phyloP scores from a whole-genome alignment of 2,888 invertebrate species.

The Mayetiola destructor region DNA sequence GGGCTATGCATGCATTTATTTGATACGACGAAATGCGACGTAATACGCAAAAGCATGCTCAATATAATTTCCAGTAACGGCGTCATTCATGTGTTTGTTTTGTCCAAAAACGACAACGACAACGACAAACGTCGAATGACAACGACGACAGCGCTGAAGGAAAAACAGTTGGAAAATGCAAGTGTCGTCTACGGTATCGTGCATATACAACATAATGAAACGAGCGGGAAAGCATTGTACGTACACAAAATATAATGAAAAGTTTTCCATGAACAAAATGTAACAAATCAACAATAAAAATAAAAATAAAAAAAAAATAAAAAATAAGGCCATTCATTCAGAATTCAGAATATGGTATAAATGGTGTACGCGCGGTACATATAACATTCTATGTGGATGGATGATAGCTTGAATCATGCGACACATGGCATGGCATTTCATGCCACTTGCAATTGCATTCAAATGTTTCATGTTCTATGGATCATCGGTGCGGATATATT shows the following conservation, averaged over 20 bases:
- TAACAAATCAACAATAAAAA: no score
- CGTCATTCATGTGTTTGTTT: not conserved
- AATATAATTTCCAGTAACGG: no score
- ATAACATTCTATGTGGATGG: no score
- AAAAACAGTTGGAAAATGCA: not conserved
- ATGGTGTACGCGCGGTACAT: no score
- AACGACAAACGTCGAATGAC: not conserved
- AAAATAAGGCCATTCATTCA: no score
- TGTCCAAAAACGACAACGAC: not conserved
- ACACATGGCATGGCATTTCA: no score
- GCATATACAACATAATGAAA: not conserved
- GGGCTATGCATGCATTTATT: not conserved
- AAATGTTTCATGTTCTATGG: not conserved
- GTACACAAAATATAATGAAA: no score
- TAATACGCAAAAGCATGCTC: not conserved
- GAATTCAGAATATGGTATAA: no score
- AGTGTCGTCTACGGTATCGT: not conserved
- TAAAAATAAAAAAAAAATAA: no score
- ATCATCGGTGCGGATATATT: no score
- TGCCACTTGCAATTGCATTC: constrained; percentile 10
- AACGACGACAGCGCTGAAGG: not conserved
- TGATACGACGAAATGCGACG: not conserved
- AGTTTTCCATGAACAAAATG: no score
- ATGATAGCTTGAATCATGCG: constrained; percentile 1
- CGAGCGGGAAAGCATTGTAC: constrained; percentile 11